Base-by-base conservation (phyloP, 2,797 vertebrate species). In the Toxotes lorentzi region DNA sequence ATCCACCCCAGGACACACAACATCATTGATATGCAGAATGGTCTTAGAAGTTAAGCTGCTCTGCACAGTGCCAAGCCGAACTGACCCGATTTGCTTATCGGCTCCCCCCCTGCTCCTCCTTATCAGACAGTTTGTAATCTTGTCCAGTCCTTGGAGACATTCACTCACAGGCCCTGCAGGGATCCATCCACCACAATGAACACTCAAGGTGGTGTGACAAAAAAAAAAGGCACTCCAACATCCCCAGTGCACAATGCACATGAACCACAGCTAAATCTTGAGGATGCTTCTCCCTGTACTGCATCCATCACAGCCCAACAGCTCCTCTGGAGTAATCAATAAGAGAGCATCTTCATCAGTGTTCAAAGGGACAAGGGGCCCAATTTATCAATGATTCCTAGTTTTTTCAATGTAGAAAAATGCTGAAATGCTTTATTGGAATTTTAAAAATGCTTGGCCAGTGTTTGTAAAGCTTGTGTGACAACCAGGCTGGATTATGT, bases 51-150 rank as follows among this genome's bases (percentile, higher is more conserved):
- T 86, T 88, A 45, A 64, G 68, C 74, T 51, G 58, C 73, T 78
- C 70, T 32, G 69, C 78, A 71, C 79, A 35, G 61, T 76, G 76
- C 75, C 67, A 57, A 79, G 72, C 74, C 19, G 2, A 82, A 86
- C 87, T 88, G 85, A 89, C 85, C 88, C 53, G 68, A 87, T 94
- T 92, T 91, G 82, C 92, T 95, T 94, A 93, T 95, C 93, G 63
- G 72, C 72, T 77, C 63, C 79, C 63, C 79, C 76, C 63, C 81
- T 71, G 84, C 84, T 85, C 61, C 54, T 64, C 80, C 90, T 91
- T 93, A 95, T 95, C 94, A 82, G 85, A 73, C 88, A 84, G 82
- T 90, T 89, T 92, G 87, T 92, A 92, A 94, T 93, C 88, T 84
- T 70, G 71, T 86, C 89, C 77, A 83, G 73, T 84, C 86, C 79